Percentiles rank a stretch among this genome's conserved stretches.
phyloP scores from a whole-genome alignment of 2,113 vertebrate species.

The Candoia aspera region DNA sequence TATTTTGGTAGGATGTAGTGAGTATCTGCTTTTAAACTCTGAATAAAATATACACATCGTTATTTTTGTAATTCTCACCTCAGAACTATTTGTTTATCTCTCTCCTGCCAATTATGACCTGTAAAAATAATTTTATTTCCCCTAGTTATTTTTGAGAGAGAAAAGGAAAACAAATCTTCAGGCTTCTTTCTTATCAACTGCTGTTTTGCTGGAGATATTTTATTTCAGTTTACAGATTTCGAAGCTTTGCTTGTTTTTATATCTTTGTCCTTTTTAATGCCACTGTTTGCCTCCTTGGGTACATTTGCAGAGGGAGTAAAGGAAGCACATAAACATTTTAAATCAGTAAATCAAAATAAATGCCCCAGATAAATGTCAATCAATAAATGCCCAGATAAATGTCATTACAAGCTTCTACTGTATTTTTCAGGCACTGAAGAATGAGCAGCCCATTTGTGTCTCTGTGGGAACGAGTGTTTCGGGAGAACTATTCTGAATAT shows the following conservation, averaged over 20 bases:
- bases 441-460: neutral
- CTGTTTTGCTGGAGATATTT: neutral
- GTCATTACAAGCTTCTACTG: neutral
- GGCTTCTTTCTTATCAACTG: neutral
- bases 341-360: neutral
- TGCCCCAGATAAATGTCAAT: slow-evolving; percentile 31
- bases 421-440: neutral
- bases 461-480: neutral
- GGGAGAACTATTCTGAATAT: neutral
- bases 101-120: no score
- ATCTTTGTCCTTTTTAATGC: neutral
- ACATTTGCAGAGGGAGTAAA: neutral
- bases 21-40: neutral
- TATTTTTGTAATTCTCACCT: neutral
- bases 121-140: neutral
- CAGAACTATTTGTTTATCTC: neutral
- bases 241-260: neutral
- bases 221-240: neutral
- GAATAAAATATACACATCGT: neutral
- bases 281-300: neutral
- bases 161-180: neutral
- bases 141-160: neutral
- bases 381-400: neutral
- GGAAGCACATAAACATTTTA: neutral
- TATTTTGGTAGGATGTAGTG: neutral